These are phyloP conservation scores for Pollicipes pollicipes DNA, from an alignment of 1,140 invertebrate genomes.

Conservation along the genomic window DNA sequence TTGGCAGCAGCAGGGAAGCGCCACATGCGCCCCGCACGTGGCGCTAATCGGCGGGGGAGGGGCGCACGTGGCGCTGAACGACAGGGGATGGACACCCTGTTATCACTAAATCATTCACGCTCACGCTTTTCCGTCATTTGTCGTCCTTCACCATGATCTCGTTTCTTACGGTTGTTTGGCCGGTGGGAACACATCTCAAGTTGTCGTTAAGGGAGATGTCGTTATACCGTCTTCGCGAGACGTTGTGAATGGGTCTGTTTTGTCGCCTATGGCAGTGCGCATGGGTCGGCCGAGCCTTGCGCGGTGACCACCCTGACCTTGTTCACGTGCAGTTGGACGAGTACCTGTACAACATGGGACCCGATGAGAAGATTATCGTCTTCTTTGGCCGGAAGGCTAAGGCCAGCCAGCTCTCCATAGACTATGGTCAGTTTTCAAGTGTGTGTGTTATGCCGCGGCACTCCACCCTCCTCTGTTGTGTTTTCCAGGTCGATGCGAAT, in stretches of 20 bases:
- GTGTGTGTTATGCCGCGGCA: not conserved
- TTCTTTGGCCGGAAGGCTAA: conserved; percentile 69
- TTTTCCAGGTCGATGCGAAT: no score
- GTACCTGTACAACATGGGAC: conserved; percentile 41
- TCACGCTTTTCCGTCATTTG: not conserved
- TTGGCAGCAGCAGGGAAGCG: no score
- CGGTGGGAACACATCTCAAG: no score
- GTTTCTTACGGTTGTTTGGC: no score
- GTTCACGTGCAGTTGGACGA: conserved; percentile 30
- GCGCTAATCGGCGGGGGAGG: no score
- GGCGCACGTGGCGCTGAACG: no score
- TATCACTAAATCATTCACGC: no score
- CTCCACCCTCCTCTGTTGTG: no score
- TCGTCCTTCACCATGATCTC: not conserved
- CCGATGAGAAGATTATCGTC: conserved; percentile 62
- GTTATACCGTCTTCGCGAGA: not conserved
- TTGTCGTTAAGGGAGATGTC: not conserved
- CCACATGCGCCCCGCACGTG: no score
- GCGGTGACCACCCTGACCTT: not conserved
- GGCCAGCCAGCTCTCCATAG: conserved; percentile 45
- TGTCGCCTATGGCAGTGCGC: not conserved
- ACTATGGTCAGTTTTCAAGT: not conserved
- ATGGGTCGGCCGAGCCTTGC: no score
- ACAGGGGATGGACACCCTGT: no score
- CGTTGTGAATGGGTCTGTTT: no score